phyloP scores from a whole-genome alignment of 2,888 invertebrate species.

The Phalera bucephala region DNA sequence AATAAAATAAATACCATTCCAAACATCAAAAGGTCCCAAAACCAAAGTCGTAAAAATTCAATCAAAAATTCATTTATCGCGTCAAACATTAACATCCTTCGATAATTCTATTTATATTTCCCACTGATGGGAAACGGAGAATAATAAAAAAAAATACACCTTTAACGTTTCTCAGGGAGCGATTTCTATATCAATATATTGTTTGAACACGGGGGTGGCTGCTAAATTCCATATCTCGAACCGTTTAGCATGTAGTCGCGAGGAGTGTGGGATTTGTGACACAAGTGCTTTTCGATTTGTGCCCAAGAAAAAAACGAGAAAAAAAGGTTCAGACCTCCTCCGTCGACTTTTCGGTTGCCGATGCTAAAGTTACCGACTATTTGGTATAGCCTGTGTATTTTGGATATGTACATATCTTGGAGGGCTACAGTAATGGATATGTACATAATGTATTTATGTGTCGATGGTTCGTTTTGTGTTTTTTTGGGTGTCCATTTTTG shows the following conservation, averaged over 20 bases:
- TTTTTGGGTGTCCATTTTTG: neutral
- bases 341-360: conserved; percentile 10
- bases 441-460: neutral
- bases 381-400: conserved; percentile 3
- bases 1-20: too few species aligned
- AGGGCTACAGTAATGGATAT: neutral
- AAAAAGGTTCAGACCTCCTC: conserved; percentile 38
- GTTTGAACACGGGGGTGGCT: conserved; percentile 64
- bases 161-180: conserved; percentile 59
- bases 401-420: conserved; percentile 1
- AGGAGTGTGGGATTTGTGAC: conserved; percentile 37
- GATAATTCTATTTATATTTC: conserved; percentile 72
- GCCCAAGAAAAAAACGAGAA: conserved; percentile 21
- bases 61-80: conserved; percentile 18
- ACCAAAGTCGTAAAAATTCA: too few species aligned
- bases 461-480: neutral
- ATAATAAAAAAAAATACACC: conserved; percentile 48
- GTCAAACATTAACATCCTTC: conserved; percentile 39
- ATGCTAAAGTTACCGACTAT: conserved; percentile 3
- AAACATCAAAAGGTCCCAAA: too few species aligned
- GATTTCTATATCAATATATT: conserved; percentile 58
- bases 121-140: conserved; percentile 57
- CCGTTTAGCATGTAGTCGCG: conserved; percentile 57
- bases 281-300: conserved; percentile 45
- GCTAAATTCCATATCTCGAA: conserved; percentile 79